phyloP scores from a whole-genome alignment of 92 coral and sea anemone species.

The Epizoanthus rinbou region DNA sequence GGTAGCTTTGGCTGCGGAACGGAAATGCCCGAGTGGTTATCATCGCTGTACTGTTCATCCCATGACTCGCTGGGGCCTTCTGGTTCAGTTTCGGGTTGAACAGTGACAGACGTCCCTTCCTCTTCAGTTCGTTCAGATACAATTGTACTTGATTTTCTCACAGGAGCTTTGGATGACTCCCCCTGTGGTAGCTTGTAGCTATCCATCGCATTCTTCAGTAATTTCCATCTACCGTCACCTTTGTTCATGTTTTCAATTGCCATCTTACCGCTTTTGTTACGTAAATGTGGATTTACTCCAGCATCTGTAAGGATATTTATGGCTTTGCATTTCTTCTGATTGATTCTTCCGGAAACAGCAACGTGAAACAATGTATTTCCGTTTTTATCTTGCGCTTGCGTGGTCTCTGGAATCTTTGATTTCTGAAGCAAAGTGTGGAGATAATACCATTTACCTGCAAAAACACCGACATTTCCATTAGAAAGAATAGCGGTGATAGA shows the following conservation, averaged over 20 bases:
- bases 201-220: constrained; percentile 49
- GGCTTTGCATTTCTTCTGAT: constrained; percentile 47
- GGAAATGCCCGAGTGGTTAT: too few species aligned
- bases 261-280: constrained; percentile 39
- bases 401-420: constrained; percentile 43
- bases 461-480: neutral
- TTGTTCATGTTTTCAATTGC: constrained; percentile 38
- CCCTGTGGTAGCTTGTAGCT: constrained; percentile 34
- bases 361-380: constrained; percentile 65
- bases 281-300: constrained; percentile 60
- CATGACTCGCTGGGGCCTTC: constrained; percentile 2
- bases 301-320: constrained; percentile 57
- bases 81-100: neutral
- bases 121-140: neutral
- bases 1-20: neutral
- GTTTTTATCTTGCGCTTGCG: constrained; percentile 47
- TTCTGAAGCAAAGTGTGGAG: constrained; percentile 51
- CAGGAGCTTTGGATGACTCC: neutral
- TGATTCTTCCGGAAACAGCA: constrained; percentile 51
- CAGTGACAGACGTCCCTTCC: constrained; percentile 7
- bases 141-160: constrained; percentile 14
- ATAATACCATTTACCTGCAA: constrained; percentile 48
- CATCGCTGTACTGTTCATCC: neutral
- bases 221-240: constrained; percentile 63
- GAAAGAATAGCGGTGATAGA: neutral